Evolutionary conservation across 2,888 invertebrate species (phyloP).

Genomic region (Margaritifera margaritifera): DNA sequence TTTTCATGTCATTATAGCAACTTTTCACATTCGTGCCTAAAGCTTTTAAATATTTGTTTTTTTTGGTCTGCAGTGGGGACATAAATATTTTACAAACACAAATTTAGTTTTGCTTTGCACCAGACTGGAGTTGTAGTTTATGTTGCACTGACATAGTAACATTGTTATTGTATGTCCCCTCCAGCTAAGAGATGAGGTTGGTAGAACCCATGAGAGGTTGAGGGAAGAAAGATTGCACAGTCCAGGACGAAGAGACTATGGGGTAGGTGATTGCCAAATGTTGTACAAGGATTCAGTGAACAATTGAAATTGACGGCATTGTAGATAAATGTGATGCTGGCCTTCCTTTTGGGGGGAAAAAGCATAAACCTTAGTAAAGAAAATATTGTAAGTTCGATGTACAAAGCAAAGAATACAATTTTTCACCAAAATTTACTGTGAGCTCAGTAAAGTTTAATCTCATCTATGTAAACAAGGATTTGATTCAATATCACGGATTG

Average conservation of each 20-base stretch:
- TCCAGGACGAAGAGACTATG: conserved; percentile 54
- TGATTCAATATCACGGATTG: too few species aligned
- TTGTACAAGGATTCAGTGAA: neutral
- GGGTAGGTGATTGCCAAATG: conserved; percentile 34
- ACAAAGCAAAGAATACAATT: too few species aligned
- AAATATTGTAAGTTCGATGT: too few species aligned
- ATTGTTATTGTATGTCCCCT: conserved; percentile 14
- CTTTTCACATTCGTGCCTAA: too few species aligned
- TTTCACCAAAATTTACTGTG: too few species aligned
- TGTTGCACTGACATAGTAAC: neutral
- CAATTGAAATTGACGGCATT: neutral
- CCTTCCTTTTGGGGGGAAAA: too few species aligned
- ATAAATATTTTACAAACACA: neutral
- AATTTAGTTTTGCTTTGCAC: too few species aligned
- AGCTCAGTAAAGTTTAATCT: too few species aligned
- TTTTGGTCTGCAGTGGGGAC: neutral
- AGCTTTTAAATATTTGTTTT: neutral
- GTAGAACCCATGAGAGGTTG: conserved; percentile 61
- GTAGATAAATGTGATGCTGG: too few species aligned
- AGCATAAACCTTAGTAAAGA: too few species aligned
- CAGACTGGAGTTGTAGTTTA: neutral
- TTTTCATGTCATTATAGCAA: too few species aligned
- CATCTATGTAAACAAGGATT: too few species aligned
- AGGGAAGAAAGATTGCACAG: conserved; percentile 53
- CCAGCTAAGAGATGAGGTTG: conserved; percentile 63